These are phyloP conservation scores for Anthopleura sola DNA, from an alignment of 64 coral and sea anemone genomes.

Conservation along the genomic window DNA sequence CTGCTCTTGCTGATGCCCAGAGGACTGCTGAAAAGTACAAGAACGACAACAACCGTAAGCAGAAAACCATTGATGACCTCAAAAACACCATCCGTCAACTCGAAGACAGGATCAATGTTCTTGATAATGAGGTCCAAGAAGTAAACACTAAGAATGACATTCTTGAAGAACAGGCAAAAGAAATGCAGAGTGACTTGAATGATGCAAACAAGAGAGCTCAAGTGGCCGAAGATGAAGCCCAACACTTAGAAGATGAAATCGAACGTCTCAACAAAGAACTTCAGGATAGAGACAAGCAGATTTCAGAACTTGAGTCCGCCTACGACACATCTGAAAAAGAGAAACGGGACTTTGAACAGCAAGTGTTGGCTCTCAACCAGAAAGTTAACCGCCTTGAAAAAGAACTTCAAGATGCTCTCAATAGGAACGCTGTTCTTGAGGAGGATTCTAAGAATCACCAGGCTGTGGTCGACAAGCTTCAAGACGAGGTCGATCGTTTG, in stretches of 20 bases:
- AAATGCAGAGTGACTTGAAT: slow-evolving; percentile 72
- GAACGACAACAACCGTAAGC: slow-evolving; percentile 82
- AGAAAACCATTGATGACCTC: slow-evolving; percentile 88
- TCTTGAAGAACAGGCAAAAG: slow-evolving; percentile 85
- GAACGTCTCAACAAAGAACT: slow-evolving; percentile 67
- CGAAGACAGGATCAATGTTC: slow-evolving; percentile 78
- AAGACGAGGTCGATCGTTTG: slow-evolving; percentile 75
- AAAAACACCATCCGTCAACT: slow-evolving; percentile 68
- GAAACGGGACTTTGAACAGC: slow-evolving; percentile 77
- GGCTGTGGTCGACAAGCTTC: slow-evolving; percentile 61
- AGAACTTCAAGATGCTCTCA: slow-evolving; percentile 68
- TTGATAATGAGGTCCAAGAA: slow-evolving; percentile 76
- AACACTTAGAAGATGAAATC: slow-evolving; percentile 59
- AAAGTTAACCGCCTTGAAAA: slow-evolving; percentile 55
- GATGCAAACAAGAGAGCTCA: slow-evolving; percentile 70
- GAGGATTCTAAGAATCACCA: slow-evolving; percentile 85
- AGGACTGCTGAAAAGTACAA: slow-evolving; percentile 70
- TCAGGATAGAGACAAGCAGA: slow-evolving; percentile 53
- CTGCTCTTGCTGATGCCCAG: slow-evolving; percentile 63
- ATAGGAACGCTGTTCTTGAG: slow-evolving; percentile 61
- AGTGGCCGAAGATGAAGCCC: slow-evolving; percentile 59
- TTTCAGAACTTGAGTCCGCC: slow-evolving; percentile 70
- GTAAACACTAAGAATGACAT: slow-evolving; percentile 80
- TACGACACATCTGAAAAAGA: slow-evolving; percentile 66
- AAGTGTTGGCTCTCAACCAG: slow-evolving; percentile 51